A percentile compares a stretch with the other conserved stretches of the same genome.
phyloP scores from a whole-genome alignment of 2,113 vertebrate species.

The Sterna hirundo region DNA sequence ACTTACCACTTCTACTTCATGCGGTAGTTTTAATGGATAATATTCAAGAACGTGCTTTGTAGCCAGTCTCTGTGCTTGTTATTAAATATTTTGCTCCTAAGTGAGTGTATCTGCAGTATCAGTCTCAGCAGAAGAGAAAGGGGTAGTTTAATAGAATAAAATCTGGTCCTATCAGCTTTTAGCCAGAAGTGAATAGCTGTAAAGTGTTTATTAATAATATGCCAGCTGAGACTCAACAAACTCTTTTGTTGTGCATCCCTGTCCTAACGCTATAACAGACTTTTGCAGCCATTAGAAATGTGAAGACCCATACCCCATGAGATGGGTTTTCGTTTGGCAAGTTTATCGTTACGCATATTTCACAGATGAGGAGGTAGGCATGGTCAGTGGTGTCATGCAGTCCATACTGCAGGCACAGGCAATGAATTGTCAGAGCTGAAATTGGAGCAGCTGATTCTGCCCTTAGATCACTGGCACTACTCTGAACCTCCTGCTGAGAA shows the following conservation, averaged over 20 bases:
- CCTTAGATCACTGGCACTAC: not conserved
- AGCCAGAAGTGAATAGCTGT: not conserved
- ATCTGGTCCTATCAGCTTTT: not conserved
- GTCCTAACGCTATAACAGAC: not conserved
- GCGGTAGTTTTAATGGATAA: not conserved
- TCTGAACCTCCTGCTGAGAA: not conserved
- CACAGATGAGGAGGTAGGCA: not conserved
- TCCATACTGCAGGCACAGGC: not conserved
- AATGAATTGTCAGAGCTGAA: not conserved
- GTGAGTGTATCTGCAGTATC: not conserved
- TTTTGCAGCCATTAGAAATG: not conserved
- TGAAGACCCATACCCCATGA: not conserved
- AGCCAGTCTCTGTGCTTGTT: not conserved
- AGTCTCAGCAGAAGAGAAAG: not conserved
- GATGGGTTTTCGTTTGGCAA: not conserved
- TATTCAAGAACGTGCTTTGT: not conserved
- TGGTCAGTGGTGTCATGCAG: not conserved
- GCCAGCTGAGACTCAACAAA: not conserved
- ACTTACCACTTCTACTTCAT: not conserved
- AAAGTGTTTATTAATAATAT: not conserved
- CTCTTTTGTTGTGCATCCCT: not conserved
- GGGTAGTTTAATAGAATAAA: not conserved
- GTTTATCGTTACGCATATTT: not conserved
- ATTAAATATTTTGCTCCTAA: not conserved
- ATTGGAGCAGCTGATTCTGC: not conserved